Evolutionary conservation across 2,797 vertebrate genomes (phyloP).

Genomic region (Harpagifer antarcticus): DNA sequence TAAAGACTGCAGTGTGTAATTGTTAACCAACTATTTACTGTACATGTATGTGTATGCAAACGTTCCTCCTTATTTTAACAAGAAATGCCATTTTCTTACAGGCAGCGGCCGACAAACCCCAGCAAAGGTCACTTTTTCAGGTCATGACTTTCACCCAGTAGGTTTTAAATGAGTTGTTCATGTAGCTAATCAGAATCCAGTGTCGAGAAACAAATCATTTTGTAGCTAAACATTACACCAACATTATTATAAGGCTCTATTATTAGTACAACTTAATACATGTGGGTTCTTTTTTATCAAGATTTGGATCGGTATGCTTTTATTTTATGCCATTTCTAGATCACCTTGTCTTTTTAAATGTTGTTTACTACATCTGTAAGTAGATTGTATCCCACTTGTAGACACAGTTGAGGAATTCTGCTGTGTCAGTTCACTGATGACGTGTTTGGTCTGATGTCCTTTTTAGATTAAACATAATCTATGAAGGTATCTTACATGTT

Average conservation of each 20-base stretch:
- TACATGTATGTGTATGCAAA: conserved; percentile 1
- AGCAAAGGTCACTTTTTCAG: background rate
- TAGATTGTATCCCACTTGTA: conserved; percentile 9
- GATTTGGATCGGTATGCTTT: background rate
- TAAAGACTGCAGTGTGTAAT: conserved; percentile 14
- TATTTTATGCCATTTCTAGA: conserved; percentile 17
- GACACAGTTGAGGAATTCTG: conserved; percentile 30
- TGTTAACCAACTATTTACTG: background rate
- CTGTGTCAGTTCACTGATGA: conserved; percentile 1
- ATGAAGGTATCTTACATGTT: conserved; percentile 4
- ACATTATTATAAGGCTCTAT: background rate
- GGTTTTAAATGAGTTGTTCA: background rate
- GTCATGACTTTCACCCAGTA: background rate
- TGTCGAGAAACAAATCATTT: background rate
- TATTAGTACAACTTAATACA: conserved; percentile 3
- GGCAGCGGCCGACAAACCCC: conserved; percentile 11
- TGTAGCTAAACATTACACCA: background rate
- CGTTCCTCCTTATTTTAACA: background rate
- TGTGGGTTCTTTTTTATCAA: conserved; percentile 2
- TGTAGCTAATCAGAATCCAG: conserved; percentile 6
- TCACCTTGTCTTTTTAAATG: conserved; percentile 5
- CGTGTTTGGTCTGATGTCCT: background rate
- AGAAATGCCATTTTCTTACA: background rate
- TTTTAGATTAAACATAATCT: background rate
- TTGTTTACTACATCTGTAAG: conserved; percentile 10